Percentiles rank a stretch among this genome's conserved stretches.
phyloP scores from a whole-genome alignment of 2,797 vertebrate genomes.

The Neosilurus hyrtlii region DNA sequence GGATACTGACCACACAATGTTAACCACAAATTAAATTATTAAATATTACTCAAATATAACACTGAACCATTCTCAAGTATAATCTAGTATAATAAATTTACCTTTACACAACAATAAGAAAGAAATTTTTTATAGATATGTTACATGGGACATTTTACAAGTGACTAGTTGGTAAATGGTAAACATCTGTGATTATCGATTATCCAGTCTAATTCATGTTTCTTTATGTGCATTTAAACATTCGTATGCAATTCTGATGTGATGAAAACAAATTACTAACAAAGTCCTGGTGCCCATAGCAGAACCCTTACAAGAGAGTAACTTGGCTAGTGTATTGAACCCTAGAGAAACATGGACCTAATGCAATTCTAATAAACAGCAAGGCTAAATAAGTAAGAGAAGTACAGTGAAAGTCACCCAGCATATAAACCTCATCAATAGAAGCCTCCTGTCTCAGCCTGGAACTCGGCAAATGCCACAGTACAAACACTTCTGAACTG shows the following conservation, averaged over 20 bases:
- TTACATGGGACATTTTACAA: too few species aligned
- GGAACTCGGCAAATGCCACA: constrained; percentile 3
- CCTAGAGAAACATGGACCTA: background rate
- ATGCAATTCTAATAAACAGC: background rate
- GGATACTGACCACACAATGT: too few species aligned
- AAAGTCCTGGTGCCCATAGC: background rate
- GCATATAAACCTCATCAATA: background rate
- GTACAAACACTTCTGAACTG: constrained; percentile 13
- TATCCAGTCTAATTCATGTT: too few species aligned
- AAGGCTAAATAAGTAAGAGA: background rate
- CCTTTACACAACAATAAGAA: too few species aligned
- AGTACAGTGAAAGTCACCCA: constrained; percentile 17
- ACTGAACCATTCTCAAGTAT: too few species aligned
- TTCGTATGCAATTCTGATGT: background rate
- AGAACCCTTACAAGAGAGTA: background rate
- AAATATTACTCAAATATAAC: too few species aligned
- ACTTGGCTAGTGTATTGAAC: background rate
- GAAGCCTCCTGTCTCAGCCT: background rate
- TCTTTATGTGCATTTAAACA: background rate
- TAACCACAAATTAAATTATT: too few species aligned
- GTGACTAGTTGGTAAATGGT: background rate
- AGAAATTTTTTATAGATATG: too few species aligned
- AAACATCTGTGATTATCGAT: background rate
- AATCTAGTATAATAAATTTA: too few species aligned
- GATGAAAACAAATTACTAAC: background rate